Base-by-base conservation (phyloP, 2,113 vertebrate genomes). In the Agapornis roseicollis region DNA sequence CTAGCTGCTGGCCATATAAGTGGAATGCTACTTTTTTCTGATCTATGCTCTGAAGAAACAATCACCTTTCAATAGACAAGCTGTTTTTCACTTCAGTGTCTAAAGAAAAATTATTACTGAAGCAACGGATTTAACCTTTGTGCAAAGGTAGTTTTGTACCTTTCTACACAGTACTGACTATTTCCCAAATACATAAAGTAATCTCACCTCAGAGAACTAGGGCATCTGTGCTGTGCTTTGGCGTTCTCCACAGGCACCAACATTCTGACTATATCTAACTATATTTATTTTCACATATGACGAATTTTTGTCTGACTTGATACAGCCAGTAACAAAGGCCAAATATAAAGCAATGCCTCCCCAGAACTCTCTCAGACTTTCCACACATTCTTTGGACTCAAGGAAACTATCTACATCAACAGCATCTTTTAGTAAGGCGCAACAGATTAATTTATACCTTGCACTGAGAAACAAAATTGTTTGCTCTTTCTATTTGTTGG, bases 101-200 rank as follows among this genome's bases (percentile, higher is more conserved):
- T 16, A n/a, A 39, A 71, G 7, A 35, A 50, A 65, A 60, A 65
- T 2, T 16, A 41, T 24, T 65, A 46, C 12, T 35, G 31, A 74
- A 69, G 56, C 4, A 11, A 35, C 5, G 27, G 8, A 65, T 79
- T 74, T 52, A 66, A 74, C 28, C 7, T 47, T 23, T 8, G 14
- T 18, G 37, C 8, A 81, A 47, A 69, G 25, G 15, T 71, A 89
- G 64, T 7, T 50, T 31, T 33, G 17, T 33, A 81, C 17, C 10
- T 11, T 35, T 79, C 49, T 52, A 39, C 0, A 0, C 12, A 49
- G 18, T 28, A 77, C 4, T 46, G 70, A 41, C 65, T 56, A 56
- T 13, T 91, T 41, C 53, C n/a, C 3, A 11, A 77, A 27, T 10
- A 27, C 6, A 37, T 3, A 47, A 7, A 20, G 46, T 29, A 17